Evolutionary conservation across 2,113 vertebrate genomes (phyloP).

Genomic region (Sula dactylatra): DNA sequence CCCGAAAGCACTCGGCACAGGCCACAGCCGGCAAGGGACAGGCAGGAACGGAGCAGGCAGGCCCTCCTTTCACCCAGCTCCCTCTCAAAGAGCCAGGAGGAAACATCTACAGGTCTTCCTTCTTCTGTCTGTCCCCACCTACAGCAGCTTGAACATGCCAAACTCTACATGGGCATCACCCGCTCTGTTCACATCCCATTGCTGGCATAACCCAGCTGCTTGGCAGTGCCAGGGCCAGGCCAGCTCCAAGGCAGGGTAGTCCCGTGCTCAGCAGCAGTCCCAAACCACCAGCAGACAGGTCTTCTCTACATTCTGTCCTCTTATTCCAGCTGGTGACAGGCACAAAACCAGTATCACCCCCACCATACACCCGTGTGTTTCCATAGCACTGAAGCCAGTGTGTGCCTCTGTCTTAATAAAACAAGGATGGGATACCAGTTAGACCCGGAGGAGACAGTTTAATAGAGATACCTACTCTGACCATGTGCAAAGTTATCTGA

Average conservation of each 20-base stretch:
- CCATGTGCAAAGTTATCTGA: background rate
- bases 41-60: background rate
- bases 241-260: background rate
- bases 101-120: background rate
- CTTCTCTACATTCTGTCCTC: background rate
- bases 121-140: background rate
- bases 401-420: background rate
- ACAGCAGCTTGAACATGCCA: background rate
- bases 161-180: background rate
- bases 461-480: background rate
- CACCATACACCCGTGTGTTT: accelerated
- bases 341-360: background rate
- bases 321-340: background rate
- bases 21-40: background rate
- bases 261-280: background rate
- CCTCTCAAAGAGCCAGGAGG: background rate
- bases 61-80: background rate
- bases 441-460: background rate
- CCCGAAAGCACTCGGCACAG: accelerated
- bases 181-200: accelerated
- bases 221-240: background rate
- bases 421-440: background rate
- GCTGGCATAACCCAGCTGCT: background rate
- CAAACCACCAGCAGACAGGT: background rate
- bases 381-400: background rate